Evolutionary conservation across 53 echinoderm and acorn worm genomes (phyloP).

Genomic region (Hippasteria phrygiana): DNA sequence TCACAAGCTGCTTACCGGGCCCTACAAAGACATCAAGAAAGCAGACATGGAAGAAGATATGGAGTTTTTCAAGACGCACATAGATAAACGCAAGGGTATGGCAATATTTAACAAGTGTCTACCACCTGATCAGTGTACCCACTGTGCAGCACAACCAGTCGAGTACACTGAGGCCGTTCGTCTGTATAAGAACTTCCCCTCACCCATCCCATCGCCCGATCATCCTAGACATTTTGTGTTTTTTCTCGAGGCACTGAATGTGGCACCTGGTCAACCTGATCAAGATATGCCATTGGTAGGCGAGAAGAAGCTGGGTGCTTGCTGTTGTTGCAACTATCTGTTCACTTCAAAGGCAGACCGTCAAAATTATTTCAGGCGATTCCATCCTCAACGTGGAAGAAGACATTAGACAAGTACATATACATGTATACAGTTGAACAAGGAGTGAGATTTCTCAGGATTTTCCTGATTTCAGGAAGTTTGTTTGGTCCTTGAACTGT

Average conservation of each 20-base stretch:
- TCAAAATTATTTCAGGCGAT: no score
- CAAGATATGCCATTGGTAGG: background rate
- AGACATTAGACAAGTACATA: no score
- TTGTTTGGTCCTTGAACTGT: no score
- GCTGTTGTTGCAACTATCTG: background rate
- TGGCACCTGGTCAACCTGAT: background rate
- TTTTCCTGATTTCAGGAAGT: no score
- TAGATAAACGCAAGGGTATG: background rate
- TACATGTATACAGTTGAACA: no score
- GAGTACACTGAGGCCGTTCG: background rate
- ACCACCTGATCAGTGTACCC: background rate
- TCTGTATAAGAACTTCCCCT: background rate
- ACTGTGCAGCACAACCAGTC: background rate
- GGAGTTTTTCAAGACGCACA: background rate
- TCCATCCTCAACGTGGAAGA: no score
- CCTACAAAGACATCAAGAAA: constrained; percentile 1
- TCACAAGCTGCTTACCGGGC: constrained; percentile 12
- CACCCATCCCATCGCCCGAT: background rate
- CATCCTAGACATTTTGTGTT: background rate
- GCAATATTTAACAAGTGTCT: background rate
- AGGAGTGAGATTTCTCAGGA: no score
- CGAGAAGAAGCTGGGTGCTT: background rate
- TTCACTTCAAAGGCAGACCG: no score
- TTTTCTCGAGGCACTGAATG: background rate
- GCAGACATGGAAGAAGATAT: background rate